These are phyloP conservation scores for Urechis unicinctus DNA, from an alignment of 2,888 invertebrate species.

Conservation along the genomic window DNA sequence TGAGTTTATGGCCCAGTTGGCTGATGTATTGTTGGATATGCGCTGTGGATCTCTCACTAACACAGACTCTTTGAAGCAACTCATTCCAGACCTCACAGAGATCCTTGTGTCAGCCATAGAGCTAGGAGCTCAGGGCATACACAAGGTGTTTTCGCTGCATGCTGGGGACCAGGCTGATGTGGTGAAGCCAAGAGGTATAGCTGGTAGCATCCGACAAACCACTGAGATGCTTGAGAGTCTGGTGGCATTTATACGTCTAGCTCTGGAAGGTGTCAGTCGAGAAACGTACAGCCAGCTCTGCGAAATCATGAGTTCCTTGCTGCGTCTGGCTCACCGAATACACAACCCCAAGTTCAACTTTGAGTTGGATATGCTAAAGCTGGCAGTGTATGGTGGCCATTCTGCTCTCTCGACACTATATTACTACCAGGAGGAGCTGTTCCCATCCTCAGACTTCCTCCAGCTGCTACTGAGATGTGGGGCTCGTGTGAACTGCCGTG, in stretches of 20 bases:
- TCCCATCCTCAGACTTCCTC: slow-evolving; percentile 65
- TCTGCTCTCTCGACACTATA: slow-evolving; percentile 10
- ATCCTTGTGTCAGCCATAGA: background rate
- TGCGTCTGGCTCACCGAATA: slow-evolving; percentile 51
- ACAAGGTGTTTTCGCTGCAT: background rate
- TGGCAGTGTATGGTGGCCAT: slow-evolving; percentile 59
- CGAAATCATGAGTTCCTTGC: slow-evolving; percentile 39
- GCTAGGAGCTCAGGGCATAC: background rate
- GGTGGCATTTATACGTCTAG: slow-evolving; percentile 10
- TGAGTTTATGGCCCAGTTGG: slow-evolving; percentile 61
- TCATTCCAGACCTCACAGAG: background rate
- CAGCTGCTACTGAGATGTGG: slow-evolving; percentile 70
- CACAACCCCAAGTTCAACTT: slow-evolving; percentile 57
- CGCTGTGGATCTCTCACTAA: background rate
- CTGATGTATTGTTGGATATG: slow-evolving; percentile 28
- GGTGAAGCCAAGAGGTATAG: background rate
- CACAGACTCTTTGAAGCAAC: no score
- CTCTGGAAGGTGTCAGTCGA: slow-evolving; percentile 1
- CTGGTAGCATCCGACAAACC: slow-evolving; percentile 1
- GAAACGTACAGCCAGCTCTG: background rate
- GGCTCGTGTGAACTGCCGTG: slow-evolving; percentile 69
- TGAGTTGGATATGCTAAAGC: slow-evolving; percentile 77
- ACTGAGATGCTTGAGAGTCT: slow-evolving; percentile 12
- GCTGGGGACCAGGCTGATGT: background rate
- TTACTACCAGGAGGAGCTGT: slow-evolving; percentile 43